A percentile compares a stretch with the other conserved stretches of the same genome.
phyloP scores from a whole-genome alignment of 2,888 invertebrate species.

The Cheilosia urbana region DNA sequence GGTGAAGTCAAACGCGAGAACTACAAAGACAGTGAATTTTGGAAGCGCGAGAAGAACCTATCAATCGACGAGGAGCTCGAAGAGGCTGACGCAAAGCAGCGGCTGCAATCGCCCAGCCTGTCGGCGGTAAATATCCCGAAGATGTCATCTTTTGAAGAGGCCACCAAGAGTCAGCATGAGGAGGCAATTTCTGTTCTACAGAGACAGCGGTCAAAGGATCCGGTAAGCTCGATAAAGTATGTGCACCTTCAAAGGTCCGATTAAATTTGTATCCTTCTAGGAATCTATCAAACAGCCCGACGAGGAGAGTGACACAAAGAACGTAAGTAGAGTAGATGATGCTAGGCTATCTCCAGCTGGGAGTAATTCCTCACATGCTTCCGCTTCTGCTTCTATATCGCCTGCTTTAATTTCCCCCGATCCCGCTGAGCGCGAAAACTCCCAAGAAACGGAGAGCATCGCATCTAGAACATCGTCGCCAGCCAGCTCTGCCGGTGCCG shows the following conservation, averaged over 20 bases:
- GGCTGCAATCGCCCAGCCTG: conserved; percentile 46
- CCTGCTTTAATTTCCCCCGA: conserved; percentile 77
- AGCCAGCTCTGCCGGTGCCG: conserved; percentile 76
- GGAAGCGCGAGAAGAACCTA: conserved; percentile 81
- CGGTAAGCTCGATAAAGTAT: conserved; percentile 77
- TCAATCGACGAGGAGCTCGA: conserved; percentile 82
- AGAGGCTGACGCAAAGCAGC: conserved; percentile 77
- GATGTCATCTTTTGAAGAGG: conserved; percentile 83
- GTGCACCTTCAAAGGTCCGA: background rate
- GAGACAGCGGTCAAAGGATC: conserved; percentile 78
- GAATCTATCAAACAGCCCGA: conserved; percentile 59
- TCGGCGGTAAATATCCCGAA: conserved; percentile 79
- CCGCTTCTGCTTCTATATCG: conserved; percentile 74
- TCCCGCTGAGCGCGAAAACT: conserved; percentile 76
- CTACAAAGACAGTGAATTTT: conserved; percentile 82
- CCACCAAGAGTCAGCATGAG: conserved; percentile 81
- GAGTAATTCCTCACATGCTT: conserved; percentile 69
- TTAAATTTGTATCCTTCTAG: conserved; percentile 48
- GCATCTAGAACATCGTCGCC: conserved; percentile 56
- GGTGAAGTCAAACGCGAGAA: conserved; percentile 82
- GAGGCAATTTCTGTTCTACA: conserved; percentile 79
- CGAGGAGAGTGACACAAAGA: conserved; percentile 63
- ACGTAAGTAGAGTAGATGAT: conserved; percentile 72
- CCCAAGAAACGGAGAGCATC: conserved; percentile 78
- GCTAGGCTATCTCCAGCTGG: conserved; percentile 76